Conservation (phyloP, 2,888 invertebrate species). For the Reticulitermes lucifugus region DNA sequence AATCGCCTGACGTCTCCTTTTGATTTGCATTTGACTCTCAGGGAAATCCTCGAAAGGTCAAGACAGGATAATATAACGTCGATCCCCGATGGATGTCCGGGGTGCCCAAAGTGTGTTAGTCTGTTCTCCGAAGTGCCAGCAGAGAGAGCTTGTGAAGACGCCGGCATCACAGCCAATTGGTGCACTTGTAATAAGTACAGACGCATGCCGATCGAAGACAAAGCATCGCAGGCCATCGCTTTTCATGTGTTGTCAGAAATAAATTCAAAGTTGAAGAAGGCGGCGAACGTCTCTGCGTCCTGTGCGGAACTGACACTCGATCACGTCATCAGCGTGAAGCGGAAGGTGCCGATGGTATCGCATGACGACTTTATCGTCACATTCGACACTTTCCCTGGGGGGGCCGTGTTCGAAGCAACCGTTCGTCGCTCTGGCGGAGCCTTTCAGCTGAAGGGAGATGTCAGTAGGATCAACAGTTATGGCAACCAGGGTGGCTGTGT, state of each 20-base stretch:
- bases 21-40: conserved; percentile 56
- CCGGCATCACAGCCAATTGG: conserved; percentile 44
- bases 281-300: not conserved
- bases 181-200: conserved; percentile 42
- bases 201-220: conserved; percentile 10
- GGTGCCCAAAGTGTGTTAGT: conserved; percentile 41
- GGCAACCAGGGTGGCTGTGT: conserved; percentile 85
- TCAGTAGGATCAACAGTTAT: conserved; percentile 83
- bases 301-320: conserved; percentile 24
- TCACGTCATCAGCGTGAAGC: conserved; percentile 17
- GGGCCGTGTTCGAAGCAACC: conserved; percentile 61
- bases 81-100: not conserved
- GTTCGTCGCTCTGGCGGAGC: conserved; percentile 51
- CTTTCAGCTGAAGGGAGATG: conserved; percentile 54
- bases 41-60: conserved; percentile 29
- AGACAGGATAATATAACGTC: no score
- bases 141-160: conserved; percentile 45
- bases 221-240: not conserved
- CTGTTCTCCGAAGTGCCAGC: conserved; percentile 41
- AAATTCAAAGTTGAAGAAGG: conserved; percentile 6
- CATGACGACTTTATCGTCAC: conserved; percentile 57
- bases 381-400: conserved; percentile 59
- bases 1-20: conserved; percentile 55
- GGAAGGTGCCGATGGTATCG: not conserved
- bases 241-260: not conserved